Evolutionary conservation across 2,113 vertebrate genomes (phyloP).

Genomic region (Rhadina sibilatrix): DNA sequence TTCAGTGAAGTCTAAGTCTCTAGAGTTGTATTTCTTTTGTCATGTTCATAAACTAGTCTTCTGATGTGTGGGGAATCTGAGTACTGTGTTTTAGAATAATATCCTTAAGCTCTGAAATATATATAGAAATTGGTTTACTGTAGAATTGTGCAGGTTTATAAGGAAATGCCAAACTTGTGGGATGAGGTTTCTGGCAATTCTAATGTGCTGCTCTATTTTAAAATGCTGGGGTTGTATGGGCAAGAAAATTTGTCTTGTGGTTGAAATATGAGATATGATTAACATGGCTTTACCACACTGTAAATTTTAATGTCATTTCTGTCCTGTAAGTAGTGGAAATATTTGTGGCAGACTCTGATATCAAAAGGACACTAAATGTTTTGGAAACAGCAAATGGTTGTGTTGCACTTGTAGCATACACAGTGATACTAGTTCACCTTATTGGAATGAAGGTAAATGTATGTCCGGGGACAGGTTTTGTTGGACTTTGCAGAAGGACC

Average conservation of each 20-base stretch:
- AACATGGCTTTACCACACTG: not conserved
- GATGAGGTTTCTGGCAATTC: not conserved
- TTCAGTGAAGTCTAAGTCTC: not conserved
- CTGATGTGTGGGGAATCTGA: not conserved
- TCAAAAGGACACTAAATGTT: not conserved
- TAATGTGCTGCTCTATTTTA: not conserved
- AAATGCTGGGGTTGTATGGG: not conserved
- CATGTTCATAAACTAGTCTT: not conserved
- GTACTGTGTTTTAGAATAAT: not conserved
- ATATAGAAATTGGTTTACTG: not conserved
- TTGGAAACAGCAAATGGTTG: not conserved
- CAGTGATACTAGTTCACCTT: not conserved
- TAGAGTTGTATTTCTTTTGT: not conserved
- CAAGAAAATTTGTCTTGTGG: not conserved
- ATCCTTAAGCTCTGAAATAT: not conserved
- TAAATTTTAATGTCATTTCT: not conserved
- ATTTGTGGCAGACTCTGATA: not conserved
- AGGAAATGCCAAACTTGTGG: not conserved
- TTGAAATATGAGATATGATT: not conserved
- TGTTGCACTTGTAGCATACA: not conserved
- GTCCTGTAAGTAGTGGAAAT: not conserved
- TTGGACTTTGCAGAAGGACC: not conserved
- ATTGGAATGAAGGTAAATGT: accelerated
- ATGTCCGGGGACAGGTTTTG: not conserved
- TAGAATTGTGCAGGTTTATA: not conserved